Base-by-base conservation (phyloP, 2,888 invertebrate species). In the Lottia scabra region DNA sequence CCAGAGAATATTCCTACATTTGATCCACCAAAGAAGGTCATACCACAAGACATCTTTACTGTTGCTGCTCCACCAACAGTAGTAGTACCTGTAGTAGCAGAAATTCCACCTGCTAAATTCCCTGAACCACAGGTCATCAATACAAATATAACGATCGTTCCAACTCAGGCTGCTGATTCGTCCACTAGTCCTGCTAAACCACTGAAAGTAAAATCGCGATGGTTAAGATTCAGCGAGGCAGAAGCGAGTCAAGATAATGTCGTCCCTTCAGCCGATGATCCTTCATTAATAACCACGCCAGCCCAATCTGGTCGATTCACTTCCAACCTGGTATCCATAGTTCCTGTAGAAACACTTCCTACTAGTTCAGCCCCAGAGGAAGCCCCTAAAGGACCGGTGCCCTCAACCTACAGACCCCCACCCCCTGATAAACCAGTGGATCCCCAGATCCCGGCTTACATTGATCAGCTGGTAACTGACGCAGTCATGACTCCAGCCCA, bases 131-230 rank as follows among this genome's bases (percentile, higher is more conserved):
- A 19, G 8, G 10, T 15, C 23, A 10, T 23, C 19, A 23, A 19
- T 13, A 56, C 19, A 23, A 23, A 23, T 19, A 56, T 56, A 1
- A 56, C 56, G 10, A 13, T 56, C 23, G 56, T 56, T 56, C 56
- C 56, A 12, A 56, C 56, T 10, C 56, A 56, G 23, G 23, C 56
- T 56, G 19, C 56, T 4, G 56, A 56, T 23, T 56, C 56, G 10
- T 56, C 56, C 1, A 56, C 56, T 43, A 70, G 70, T 66, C 70
- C 71, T 63, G 76, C 74, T 15, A 78, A 77, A 72, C 81, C 80
- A 19, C 74, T 78, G 65, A 84, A 85, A 74, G 84, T 85, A 3
- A 87, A 86, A 70, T 86, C 85, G 1, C 75, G 87, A 67, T 87
- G 85, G 85, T 75, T 84, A 26, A 74, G 83, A 27, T 81, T 80